phyloP scores from a whole-genome alignment of 2,888 invertebrate genomes.

The Dione vanillae region DNA sequence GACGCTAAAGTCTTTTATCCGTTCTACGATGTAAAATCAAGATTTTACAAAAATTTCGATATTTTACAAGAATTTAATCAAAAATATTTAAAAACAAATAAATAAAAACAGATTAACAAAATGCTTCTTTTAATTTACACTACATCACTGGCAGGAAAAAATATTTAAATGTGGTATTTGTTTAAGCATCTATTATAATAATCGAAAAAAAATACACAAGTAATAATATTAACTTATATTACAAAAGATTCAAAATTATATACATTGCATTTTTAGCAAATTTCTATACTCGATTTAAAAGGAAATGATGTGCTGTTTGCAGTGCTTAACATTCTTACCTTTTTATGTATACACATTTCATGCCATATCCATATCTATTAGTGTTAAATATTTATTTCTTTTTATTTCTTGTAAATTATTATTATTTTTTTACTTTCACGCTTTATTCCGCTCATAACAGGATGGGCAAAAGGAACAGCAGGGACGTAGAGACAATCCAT shows the following conservation, averaged over 20 bases:
- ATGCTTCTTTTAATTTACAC: not conserved
- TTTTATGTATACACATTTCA: not conserved
- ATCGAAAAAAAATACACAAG: too few species aligned
- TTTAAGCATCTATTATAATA: too few species aligned
- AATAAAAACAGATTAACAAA: not conserved
- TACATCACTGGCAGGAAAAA: not conserved
- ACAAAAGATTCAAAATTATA: too few species aligned
- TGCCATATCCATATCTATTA: not conserved
- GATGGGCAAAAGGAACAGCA: too few species aligned
- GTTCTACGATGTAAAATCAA: not conserved
- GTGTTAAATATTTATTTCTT: not conserved
- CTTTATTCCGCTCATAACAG: too few species aligned
- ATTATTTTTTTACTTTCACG: too few species aligned
- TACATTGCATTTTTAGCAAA: not conserved
- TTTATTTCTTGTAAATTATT: not conserved
- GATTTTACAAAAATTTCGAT: not conserved
- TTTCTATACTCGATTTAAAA: not conserved
- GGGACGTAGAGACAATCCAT: too few species aligned
- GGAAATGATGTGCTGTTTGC: conserved; percentile 57
- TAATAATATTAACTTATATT: too few species aligned
- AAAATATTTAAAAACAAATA: not conserved
- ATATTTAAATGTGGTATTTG: too few species aligned
- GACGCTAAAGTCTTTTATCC: not conserved
- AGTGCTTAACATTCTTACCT: conserved; percentile 51
- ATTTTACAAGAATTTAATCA: not conserved